A percentile compares a stretch with the other conserved stretches of the same genome.
These are phyloP conservation scores for Poeciliopsis turrubarensis DNA, from an alignment of 2,113 vertebrate genomes.

Conservation along the genomic window DNA sequence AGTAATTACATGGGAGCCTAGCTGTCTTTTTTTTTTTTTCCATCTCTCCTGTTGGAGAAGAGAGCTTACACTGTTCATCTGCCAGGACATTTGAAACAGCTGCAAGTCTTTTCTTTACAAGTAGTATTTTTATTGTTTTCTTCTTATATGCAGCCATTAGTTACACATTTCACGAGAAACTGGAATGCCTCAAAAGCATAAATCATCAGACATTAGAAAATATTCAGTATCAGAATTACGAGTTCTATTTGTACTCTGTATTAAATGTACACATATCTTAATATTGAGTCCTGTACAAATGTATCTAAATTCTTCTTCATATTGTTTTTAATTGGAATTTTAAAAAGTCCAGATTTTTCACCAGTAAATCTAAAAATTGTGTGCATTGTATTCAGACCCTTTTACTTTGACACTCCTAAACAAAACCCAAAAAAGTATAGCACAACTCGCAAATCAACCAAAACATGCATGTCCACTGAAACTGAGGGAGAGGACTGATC, in stretches of 20 bases:
- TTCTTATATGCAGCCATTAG: conserved; percentile 17
- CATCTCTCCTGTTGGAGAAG: background rate
- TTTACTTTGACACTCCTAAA: too few species aligned
- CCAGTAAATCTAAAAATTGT: too few species aligned
- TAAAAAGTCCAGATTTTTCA: too few species aligned
- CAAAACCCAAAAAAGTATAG: too few species aligned
- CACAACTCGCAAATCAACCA: too few species aligned
- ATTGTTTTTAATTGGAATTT: too few species aligned
- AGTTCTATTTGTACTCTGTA: conserved; percentile 22
- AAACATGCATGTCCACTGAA: too few species aligned
- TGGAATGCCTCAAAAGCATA: conserved; percentile 40
- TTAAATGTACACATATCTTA: too few species aligned
- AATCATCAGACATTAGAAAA: conserved; percentile 54
- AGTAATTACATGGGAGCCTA: conserved; percentile 1
- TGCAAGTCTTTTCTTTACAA: conserved; percentile 21
- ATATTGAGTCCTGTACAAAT: too few species aligned
- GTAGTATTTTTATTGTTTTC: conserved; percentile 23
- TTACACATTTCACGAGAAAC: background rate
- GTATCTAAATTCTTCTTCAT: too few species aligned
- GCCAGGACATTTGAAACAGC: conserved; percentile 20
- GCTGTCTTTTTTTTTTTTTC: conserved; percentile 10
- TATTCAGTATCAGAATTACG: conserved; percentile 57
- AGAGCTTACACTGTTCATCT: conserved; percentile 12
- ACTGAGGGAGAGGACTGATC: too few species aligned
- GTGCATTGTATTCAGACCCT: too few species aligned